phyloP scores from a whole-genome alignment of 2,888 invertebrate genomes.

The Sialis lutaria region DNA sequence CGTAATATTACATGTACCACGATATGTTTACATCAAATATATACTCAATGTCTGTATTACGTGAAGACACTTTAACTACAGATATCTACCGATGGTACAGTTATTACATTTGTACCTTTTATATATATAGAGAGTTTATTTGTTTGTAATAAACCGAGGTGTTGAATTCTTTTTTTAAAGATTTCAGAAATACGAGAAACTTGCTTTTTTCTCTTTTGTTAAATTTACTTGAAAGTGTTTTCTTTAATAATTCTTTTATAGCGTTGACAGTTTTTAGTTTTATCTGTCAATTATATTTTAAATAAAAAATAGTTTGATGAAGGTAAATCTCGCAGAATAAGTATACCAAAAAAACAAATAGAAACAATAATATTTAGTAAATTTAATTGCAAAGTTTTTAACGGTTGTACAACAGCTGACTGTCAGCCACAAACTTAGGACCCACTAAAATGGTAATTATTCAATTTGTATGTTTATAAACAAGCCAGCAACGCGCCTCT shows the following conservation, averaged over 20 bases:
- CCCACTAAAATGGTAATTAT: conserved; percentile 12
- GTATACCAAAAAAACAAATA: background rate
- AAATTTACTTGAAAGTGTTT: no score
- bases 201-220: no score
- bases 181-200: no score
- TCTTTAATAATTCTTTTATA: no score
- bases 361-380: background rate
- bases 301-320: background rate
- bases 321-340: background rate
- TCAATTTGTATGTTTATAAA: conserved; percentile 14
- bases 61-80: no score
- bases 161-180: conserved; percentile 10
- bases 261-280: no score
- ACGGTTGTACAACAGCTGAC: conserved; percentile 3
- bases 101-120: no score
- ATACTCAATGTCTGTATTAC: background rate
- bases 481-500: background rate
- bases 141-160: conserved; percentile 21
- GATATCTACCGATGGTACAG: no score
- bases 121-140: conserved; percentile 8
- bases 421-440: conserved; percentile 3
- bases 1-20: background rate
- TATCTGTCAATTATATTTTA: no score
- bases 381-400: no score
- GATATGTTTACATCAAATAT: background rate